Evolutionary conservation across 2,113 vertebrate genomes (phyloP).

Genomic region (Cygnus buccinator): DNA sequence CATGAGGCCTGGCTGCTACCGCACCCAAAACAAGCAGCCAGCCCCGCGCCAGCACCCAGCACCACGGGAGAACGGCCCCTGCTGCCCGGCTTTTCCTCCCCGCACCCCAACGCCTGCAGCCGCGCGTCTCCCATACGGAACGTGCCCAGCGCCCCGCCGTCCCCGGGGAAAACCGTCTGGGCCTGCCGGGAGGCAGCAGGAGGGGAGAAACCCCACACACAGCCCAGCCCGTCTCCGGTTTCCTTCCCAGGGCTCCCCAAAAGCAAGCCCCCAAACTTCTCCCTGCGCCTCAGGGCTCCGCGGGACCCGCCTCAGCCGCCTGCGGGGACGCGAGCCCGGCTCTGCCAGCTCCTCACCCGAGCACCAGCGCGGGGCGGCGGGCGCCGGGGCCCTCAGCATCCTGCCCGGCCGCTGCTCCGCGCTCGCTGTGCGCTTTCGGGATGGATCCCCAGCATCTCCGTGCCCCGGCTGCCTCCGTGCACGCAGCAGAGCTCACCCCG

Average conservation of each 20-base stretch:
- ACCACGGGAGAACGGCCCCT: not conserved
- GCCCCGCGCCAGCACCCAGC: not conserved
- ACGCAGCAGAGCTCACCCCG: not conserved
- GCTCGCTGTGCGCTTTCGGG: not conserved
- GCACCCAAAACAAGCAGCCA: rapidly evolving
- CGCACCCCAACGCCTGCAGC: not conserved
- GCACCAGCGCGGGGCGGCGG: not conserved
- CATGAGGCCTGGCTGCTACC: not conserved
- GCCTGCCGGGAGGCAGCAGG: not conserved
- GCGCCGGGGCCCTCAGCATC: not conserved
- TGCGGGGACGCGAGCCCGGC: not conserved
- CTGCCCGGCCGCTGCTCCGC: not conserved
- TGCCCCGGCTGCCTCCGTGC: not conserved
- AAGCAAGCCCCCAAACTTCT: constrained; percentile 5
- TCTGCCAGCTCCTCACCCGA: not conserved
- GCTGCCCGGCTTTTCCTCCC: not conserved
- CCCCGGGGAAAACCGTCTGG: not conserved
- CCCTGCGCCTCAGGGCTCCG: not conserved
- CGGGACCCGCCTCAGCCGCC: not conserved
- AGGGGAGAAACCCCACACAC: not conserved
- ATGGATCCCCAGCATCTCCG: not conserved
- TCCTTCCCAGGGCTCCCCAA: not conserved
- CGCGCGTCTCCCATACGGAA: not conserved
- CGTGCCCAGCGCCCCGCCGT: not conserved
- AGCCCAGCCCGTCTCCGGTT: not conserved